A percentile compares a stretch with the other conserved stretches of the same genome.
These are phyloP conservation scores for Melanostoma scalare DNA, from an alignment of 2,888 invertebrate species.

Conservation along the genomic window DNA sequence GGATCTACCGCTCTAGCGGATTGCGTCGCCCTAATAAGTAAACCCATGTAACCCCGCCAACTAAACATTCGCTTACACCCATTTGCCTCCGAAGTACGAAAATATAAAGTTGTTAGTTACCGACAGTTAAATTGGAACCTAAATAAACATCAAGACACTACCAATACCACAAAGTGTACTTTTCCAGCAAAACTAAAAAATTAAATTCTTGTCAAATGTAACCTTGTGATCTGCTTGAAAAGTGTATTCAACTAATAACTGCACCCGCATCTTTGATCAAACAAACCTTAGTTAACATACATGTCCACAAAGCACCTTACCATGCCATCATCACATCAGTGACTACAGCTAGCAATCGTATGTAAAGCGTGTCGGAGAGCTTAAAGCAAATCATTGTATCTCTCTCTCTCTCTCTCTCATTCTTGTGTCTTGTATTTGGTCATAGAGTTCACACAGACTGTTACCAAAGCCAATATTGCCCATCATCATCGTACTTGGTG, in stretches of 20 bases:
- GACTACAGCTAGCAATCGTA: not conserved
- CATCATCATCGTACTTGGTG: constrained; percentile 27
- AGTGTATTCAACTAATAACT: constrained; percentile 42
- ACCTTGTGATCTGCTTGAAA: constrained; percentile 6
- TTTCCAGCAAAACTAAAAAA: not conserved
- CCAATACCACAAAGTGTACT: too few species aligned
- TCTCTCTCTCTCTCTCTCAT: not conserved
- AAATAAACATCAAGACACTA: too few species aligned
- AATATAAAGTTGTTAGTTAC: too few species aligned
- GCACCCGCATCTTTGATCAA: constrained; percentile 57
- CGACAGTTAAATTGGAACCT: too few species aligned
- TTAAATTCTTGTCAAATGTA: not conserved
- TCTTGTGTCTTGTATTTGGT: constrained; percentile 24
- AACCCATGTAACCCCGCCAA: too few species aligned
- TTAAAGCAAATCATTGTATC: constrained; percentile 19
- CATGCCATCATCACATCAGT: constrained; percentile 51
- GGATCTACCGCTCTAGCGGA: too few species aligned
- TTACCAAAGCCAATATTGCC: constrained; percentile 60
- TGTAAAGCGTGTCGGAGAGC: constrained; percentile 6
- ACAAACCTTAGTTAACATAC: constrained; percentile 40
- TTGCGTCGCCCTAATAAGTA: too few species aligned
- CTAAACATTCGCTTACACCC: too few species aligned
- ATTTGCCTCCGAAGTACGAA: too few species aligned
- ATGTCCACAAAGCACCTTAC: constrained; percentile 56
- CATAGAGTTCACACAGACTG: constrained; percentile 35